Evolutionary conservation across 1,140 invertebrate species (phyloP), one percentile per base, ranked within the genome.

Genomic region (Pentalonia nigronervosa): DNA sequence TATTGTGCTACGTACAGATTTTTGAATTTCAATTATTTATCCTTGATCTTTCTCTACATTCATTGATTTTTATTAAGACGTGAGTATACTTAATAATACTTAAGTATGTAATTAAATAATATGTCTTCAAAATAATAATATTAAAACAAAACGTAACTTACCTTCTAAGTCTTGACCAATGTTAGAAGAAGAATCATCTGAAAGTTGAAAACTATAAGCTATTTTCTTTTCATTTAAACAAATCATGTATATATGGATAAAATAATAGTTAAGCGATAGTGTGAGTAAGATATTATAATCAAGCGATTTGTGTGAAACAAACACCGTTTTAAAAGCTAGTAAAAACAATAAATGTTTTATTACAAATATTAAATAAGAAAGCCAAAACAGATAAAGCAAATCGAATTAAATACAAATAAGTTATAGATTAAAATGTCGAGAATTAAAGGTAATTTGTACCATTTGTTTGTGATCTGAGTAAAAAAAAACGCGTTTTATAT

Each of bases 171-270:
- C 83, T 93, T 92, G 89, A 53, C 90, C 81, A 67, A 84, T 87
- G 83, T 91, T 93, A 67, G 81, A 56, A 67, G 91, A 53, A 34
- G 53, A 30, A 83, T 93, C 93, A 94, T 93, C 88, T 89, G 86
- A 94, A 86, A 81, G 14, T 90, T 88, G 87, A 90, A 93, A 93
- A 93, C 93, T 90, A 93, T 90, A 83, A 50, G 88, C 93, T 90
- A 90, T 81, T 90, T 76, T 92, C 76, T 81, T 92, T 81, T 92
- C 53, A 90, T 67, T 67, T 90, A 25, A 67, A 90, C 36, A 90
- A 90, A 67, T 90, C 8, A 90, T 88, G 21, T 34, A 83, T 83
- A 23, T 53, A 45, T 84, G 4, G 11, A 23, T 41, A 87, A 30
- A 90, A 90, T 45, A 67, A 41, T 89, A 90, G 11, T 36, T 90